phyloP scores from a whole-genome alignment of 2,113 vertebrate species.

The Pundamilia nyererei region DNA sequence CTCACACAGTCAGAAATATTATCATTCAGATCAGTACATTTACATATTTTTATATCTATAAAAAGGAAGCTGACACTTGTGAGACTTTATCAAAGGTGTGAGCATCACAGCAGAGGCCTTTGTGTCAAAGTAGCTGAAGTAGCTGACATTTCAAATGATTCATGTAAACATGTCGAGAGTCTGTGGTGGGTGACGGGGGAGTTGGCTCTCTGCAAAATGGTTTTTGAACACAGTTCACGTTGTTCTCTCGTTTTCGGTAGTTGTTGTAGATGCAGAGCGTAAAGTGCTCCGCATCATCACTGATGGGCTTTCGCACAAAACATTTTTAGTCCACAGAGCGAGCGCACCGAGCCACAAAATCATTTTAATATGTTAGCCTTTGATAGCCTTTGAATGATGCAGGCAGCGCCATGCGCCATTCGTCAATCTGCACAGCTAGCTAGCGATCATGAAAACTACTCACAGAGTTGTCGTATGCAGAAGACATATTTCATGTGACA shows the following conservation, averaged over 20 bases:
- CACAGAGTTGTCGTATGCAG: background rate
- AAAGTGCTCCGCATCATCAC: rapidly evolving
- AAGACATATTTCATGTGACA: background rate
- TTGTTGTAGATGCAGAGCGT: background rate
- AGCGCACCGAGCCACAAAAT: background rate
- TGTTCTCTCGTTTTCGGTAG: background rate
- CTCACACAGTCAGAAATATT: background rate
- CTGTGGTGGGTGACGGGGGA: rapidly evolving
- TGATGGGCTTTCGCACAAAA: background rate
- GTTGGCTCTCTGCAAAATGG: background rate
- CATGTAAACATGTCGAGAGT: background rate
- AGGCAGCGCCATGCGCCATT: background rate
- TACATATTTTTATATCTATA: background rate
- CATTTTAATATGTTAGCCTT: background rate
- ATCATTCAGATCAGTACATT: rapidly evolving
- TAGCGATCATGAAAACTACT: background rate
- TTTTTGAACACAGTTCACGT: background rate
- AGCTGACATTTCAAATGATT: background rate
- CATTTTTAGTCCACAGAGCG: background rate
- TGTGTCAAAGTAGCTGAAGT: background rate
- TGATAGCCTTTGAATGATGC: background rate
- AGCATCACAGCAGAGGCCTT: background rate
- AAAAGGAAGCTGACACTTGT: rapidly evolving
- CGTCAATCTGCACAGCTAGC: background rate
- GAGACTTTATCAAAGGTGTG: background rate